phyloP scores from a whole-genome alignment of 2,797 vertebrate genomes.

The Thaleichthys pacificus region DNA sequence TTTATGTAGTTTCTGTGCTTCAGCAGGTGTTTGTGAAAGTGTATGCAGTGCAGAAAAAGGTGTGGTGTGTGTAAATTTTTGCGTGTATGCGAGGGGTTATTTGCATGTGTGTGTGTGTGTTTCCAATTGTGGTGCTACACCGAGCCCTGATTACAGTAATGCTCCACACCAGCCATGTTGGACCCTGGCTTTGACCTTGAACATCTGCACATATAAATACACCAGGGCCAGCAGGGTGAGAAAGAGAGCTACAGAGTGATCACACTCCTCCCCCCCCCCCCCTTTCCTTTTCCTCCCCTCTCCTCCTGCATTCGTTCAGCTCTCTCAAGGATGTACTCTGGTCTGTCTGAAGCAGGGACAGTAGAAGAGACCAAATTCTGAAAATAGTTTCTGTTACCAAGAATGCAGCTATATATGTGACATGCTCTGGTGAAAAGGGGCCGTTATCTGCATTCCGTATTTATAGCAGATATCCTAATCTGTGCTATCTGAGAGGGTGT shows the following conservation, averaged over 20 bases:
- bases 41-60: neutral
- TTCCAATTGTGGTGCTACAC: slow-evolving; percentile 1
- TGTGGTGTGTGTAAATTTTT: slow-evolving; percentile 28
- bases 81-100: slow-evolving; percentile 20
- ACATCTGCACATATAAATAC: neutral
- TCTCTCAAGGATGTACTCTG: no score
- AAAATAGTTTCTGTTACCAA: no score
- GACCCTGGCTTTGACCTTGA: neutral
- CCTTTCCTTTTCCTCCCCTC: no score
- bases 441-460: no score
- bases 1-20: neutral
- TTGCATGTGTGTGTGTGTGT: slow-evolving; percentile 14
- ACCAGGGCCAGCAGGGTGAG: neutral
- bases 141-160: slow-evolving; percentile 1
- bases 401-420: no score
- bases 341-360: no score
- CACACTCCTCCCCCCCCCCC: no score
- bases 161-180: neutral
- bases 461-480: no score
- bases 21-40: neutral
- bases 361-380: no score
- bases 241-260: neutral
- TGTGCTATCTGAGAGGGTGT: neutral
- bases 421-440: no score
- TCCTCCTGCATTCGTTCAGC: no score